Evolutionary conservation across 2,113 vertebrate species (phyloP).

Genomic region (Mustela lutreola): DNA sequence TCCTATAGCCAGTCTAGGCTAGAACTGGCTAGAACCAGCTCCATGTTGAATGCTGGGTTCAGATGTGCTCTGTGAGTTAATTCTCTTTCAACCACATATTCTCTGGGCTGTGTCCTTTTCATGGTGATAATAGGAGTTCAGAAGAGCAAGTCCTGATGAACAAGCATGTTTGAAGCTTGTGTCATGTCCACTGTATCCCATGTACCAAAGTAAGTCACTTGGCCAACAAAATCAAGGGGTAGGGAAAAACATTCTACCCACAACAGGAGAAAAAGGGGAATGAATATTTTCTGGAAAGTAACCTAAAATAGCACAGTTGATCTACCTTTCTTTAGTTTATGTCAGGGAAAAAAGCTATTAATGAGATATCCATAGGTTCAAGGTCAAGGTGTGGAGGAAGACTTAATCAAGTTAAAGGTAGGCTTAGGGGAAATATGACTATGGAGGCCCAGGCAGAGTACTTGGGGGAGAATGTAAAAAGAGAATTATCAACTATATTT

Average conservation of each 20-base stretch:
- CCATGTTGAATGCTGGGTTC: not conserved
- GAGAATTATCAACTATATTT: not conserved
- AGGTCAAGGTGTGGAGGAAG: not conserved
- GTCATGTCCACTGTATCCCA: not conserved
- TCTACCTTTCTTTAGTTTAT: not conserved
- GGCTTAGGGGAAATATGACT: not conserved
- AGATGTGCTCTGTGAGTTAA: not conserved
- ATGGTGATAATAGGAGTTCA: not conserved
- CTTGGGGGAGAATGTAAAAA: not conserved
- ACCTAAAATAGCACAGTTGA: not conserved
- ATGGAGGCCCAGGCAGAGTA: not conserved
- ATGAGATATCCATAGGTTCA: not conserved
- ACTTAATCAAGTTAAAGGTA: not conserved
- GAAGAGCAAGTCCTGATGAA: not conserved
- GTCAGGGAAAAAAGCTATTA: not conserved
- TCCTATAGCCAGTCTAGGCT: not conserved
- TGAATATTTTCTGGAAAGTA: slow-evolving; percentile 17
- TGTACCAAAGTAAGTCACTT: not conserved
- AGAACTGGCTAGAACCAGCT: not conserved
- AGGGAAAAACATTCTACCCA: not conserved
- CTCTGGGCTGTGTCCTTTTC: not conserved
- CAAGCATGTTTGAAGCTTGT: not conserved
- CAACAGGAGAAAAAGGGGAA: not conserved
- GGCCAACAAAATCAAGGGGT: not conserved
- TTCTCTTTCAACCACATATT: not conserved